Evolutionary conservation across 2,113 vertebrate species (phyloP), one percentile per base, ranked within the genome.

Genomic region (Gavialis gangeticus): DNA sequence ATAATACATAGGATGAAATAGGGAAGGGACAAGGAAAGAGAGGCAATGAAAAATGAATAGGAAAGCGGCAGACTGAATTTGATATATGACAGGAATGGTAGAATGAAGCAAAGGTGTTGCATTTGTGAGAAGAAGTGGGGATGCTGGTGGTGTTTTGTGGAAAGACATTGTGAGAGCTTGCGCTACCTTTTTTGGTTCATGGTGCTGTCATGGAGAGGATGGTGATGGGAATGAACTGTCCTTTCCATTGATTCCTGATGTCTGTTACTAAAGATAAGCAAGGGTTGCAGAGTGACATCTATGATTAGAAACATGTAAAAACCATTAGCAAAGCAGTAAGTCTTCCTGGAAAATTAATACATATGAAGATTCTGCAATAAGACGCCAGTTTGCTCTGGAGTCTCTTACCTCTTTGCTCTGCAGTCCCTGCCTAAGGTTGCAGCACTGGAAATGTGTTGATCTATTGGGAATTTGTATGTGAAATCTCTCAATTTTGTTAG

Each of bases 61-160:
- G 19, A 34, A 71, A 25, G 3, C 22, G 85, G 16, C 57, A 75
- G 78, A 83, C 81, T 30, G 1, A 77, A 76, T 81, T 30, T 75
- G 17, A 73, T 2, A 54, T 81, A 80, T 67, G 12, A 0, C 0
- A 12, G 80, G 73, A 46, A 66, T 37, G 12, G 10, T 7, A 60
- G 37, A 4, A 81, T 54, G 22, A 79, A 22, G 24, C 46, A 19
- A 2, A 54, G 12, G 10, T 55, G 18, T 2, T 1, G 4, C 0
- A 46, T 14, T 11, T 54, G 81, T 56, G 27, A 71, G 87, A 82
- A 85, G 30, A 85, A 76, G 6, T 19, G 30, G 10, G 4, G 30
- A 71, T 71, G 34, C 30, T 21, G 13, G 85, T n/a, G 85, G 64
- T 34, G 2, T 30, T 2, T 57, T 89, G 22, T 54, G n/a, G 77